Evolutionary conservation across 2,888 invertebrate genomes (phyloP).

Genomic region (Sclerodermus sp.): DNA sequence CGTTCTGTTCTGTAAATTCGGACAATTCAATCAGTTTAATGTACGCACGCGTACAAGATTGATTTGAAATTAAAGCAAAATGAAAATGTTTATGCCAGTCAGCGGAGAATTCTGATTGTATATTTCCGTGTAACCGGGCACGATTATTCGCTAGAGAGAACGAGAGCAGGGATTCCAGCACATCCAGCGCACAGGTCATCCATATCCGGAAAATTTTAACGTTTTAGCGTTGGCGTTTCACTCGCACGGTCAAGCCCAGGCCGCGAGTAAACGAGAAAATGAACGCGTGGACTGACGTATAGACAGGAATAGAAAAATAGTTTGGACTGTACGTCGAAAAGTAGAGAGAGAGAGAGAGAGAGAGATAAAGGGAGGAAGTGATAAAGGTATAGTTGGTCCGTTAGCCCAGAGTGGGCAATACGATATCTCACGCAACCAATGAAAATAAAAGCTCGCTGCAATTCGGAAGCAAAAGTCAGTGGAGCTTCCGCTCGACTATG

Average conservation of each 20-base stretch:
- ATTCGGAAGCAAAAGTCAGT: slow-evolving; percentile 9
- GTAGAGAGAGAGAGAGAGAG: not conserved
- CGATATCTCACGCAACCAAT: slow-evolving; percentile 8
- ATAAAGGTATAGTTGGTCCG: no score
- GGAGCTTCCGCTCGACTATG: not conserved
- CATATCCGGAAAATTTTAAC: not conserved
- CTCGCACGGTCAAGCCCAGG: not conserved
- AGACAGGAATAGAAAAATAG: not conserved
- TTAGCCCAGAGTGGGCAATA: slow-evolving; percentile 5
- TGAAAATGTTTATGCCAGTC: no score
- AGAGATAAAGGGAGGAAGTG: slow-evolving; percentile 4
- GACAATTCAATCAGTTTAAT: no score
- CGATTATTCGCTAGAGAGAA: no score
- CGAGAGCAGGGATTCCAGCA: no score
- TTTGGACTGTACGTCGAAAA: not conserved
- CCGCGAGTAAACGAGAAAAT: not conserved
- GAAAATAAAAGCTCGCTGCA: slow-evolving; percentile 6
- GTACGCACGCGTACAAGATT: no score
- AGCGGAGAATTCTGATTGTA: no score
- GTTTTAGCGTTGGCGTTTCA: slow-evolving; percentile 15
- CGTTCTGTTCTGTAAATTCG: no score
- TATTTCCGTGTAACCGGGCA: no score
- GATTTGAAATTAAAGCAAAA: no score
- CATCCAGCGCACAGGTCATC: no score
- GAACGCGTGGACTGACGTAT: not conserved